These are phyloP conservation scores for Neosalanx taihuensis DNA, from an alignment of 2,797 vertebrate species.

Conservation along the genomic window DNA sequence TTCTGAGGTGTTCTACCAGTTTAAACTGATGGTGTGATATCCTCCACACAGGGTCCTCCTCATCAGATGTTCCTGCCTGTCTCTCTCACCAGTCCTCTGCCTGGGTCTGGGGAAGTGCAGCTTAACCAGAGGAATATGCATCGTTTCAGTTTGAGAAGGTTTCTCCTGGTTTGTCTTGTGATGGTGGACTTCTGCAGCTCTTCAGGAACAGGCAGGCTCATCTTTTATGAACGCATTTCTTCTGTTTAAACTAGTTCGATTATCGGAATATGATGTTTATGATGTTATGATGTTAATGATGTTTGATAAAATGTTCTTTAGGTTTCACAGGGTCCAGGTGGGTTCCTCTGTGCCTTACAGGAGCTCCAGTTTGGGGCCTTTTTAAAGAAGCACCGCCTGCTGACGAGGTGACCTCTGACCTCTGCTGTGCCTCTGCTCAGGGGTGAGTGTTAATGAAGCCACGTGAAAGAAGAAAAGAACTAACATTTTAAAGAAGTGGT, in stretches of 20 bases:
- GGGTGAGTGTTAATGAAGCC: constrained; percentile 46
- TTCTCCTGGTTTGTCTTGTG: background rate
- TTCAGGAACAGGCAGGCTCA: constrained; percentile 1
- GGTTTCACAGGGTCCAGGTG: constrained; percentile 13
- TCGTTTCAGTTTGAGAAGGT: background rate
- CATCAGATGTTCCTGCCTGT: background rate
- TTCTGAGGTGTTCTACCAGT: background rate
- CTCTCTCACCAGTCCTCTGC: background rate
- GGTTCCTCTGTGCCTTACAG: constrained; percentile 45
- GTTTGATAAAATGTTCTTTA: background rate
- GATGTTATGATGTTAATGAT: too few species aligned
- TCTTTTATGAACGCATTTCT: background rate
- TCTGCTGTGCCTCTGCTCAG: constrained; percentile 42
- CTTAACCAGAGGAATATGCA: constrained; percentile 1
- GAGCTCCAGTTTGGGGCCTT: background rate
- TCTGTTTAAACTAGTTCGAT: background rate
- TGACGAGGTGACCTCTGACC: constrained; percentile 53
- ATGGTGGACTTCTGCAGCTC: background rate
- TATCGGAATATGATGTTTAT: too few species aligned
- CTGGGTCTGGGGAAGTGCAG: too few species aligned
- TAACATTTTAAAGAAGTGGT: background rate
- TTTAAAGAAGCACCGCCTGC: constrained; percentile 5
- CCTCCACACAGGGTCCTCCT: background rate
- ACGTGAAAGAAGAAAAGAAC: background rate
- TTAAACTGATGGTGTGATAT: background rate